A percentile compares a stretch with the other conserved stretches of the same genome.
Conservation (phyloP, 2,113 vertebrate species). For the Aptenodytes forsteri region DNA sequence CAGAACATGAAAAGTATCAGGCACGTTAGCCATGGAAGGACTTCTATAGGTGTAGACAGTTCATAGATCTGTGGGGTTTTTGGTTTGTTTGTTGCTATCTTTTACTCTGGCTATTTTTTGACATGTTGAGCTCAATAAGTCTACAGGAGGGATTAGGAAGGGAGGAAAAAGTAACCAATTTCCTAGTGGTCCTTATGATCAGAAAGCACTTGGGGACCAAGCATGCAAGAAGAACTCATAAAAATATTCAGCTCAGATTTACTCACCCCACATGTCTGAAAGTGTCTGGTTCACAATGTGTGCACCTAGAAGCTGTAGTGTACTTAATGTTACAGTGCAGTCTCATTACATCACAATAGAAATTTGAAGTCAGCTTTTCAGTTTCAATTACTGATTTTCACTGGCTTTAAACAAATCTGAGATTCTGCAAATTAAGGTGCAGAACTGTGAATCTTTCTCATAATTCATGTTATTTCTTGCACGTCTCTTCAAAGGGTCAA, state of each 20-base stretch:
- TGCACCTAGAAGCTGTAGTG: not conserved
- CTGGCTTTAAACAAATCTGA: not conserved
- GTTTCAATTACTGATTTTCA: not conserved
- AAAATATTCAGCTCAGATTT: not conserved
- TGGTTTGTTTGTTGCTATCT: not conserved
- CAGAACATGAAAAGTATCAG: not conserved
- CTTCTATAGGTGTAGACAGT: not conserved
- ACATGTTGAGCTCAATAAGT: not conserved
- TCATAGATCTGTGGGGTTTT: not conserved
- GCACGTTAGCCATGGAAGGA: not conserved
- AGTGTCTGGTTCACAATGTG: not conserved
- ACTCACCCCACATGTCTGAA: not conserved
- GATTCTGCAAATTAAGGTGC: not conserved
- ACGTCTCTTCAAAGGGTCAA: not conserved
- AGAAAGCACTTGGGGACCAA: not conserved
- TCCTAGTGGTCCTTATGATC: not conserved
- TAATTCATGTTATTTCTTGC: not conserved
- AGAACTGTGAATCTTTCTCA: not conserved
- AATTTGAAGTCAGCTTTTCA: not conserved
- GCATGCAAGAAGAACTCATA: not conserved
- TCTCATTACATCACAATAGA: not conserved
- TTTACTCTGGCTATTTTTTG: not conserved
- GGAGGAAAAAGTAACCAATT: not conserved
- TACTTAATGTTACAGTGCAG: not conserved
- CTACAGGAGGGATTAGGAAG: not conserved